Evolutionary conservation across 2,888 invertebrate species (phyloP).

Genomic region (Pseudoips prasinana): DNA sequence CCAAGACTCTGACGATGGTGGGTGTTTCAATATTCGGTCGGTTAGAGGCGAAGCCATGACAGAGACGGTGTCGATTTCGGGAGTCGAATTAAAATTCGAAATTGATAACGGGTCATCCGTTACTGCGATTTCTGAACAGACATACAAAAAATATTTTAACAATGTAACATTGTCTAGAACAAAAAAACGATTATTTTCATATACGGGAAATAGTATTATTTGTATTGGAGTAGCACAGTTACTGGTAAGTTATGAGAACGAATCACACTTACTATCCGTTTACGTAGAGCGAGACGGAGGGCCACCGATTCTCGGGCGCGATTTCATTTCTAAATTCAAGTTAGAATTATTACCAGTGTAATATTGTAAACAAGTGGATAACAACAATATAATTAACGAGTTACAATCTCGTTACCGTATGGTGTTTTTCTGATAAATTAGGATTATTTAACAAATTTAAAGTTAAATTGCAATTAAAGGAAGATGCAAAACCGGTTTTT

Average conservation of each 20-base stretch:
- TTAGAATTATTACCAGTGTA: slow-evolving; percentile 11
- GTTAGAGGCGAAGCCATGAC: slow-evolving; percentile 4
- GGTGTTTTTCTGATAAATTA: not conserved
- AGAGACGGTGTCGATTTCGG: not conserved
- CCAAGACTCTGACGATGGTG: slow-evolving; percentile 2
- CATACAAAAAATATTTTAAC: slow-evolving; percentile 13
- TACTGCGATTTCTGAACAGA: slow-evolving; percentile 14
- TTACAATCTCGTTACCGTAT: slow-evolving; percentile 5
- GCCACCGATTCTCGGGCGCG: slow-evolving; percentile 1
- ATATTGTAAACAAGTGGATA: not conserved
- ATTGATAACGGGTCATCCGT: slow-evolving; percentile 9
- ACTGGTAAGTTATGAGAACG: slow-evolving; percentile 8
- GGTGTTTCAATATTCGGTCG: not conserved
- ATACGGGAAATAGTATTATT: slow-evolving; percentile 12
- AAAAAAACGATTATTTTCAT: slow-evolving; percentile 11
- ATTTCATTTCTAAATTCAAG: slow-evolving; percentile 21
- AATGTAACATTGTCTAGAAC: slow-evolving; percentile 15
- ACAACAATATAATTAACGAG: not conserved
- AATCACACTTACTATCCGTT: slow-evolving; percentile 10
- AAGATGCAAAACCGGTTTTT: slow-evolving; percentile 8
- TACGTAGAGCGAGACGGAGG: slow-evolving; percentile 24
- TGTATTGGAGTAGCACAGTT: slow-evolving; percentile 12
- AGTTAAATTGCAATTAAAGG: slow-evolving; percentile 3
- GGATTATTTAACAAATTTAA: not conserved
- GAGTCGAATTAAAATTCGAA: not conserved